Base-by-base conservation (phyloP, 1,140 invertebrate genomes). In the Ceratoteleas bidentatus region DNA sequence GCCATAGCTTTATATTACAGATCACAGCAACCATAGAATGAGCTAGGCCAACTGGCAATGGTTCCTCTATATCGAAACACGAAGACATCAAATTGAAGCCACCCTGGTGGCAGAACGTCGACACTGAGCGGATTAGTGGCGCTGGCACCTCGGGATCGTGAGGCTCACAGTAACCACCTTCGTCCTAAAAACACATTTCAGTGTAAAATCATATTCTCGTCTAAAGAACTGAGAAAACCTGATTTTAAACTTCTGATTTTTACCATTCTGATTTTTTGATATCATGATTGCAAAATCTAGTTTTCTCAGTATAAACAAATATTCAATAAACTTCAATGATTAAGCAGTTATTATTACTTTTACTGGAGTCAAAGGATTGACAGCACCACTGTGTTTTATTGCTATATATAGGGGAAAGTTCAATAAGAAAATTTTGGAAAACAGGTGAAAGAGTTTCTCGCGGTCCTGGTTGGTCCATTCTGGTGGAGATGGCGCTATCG, bases 401-500 rank as follows among this genome's bases (percentile, higher is more conserved):
- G 97, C 97, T 88, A 97, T 94, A 89, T 99, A 99, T 9, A 97
- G 92, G 15, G 97, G 97, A 92, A 98, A 98, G 90, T 98, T 98
- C 64, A 96, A 92, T 69, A 96, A 91, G 90, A 97, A 97, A 65
- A 96, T 93, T 91, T 96, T 97, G 1, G 95, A 95, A 38, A 96
- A 92, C 60, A 97, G 94, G 84, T 96, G 94, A 80, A 97, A 92
- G 8, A 97, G 89, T 88, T 95, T 95, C 84, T 97, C 96, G 66
- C 94, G 94, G 84, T 97, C 96, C 52, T 95, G 94, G 54, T 95
- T 91, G 13, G 93, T 93, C 96, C 96, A 97, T 50, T 84, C 80
- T 5, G 58, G 16, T 8, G 49, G 84, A 64, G 52, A 68, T 54
- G 79, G 84, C 56, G 75, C 85, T 73, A 73, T 78, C 74, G 58